These are phyloP conservation scores for Neosilurus mollespiculum DNA, from an alignment of 2,797 vertebrate species.

Conservation along the genomic window DNA sequence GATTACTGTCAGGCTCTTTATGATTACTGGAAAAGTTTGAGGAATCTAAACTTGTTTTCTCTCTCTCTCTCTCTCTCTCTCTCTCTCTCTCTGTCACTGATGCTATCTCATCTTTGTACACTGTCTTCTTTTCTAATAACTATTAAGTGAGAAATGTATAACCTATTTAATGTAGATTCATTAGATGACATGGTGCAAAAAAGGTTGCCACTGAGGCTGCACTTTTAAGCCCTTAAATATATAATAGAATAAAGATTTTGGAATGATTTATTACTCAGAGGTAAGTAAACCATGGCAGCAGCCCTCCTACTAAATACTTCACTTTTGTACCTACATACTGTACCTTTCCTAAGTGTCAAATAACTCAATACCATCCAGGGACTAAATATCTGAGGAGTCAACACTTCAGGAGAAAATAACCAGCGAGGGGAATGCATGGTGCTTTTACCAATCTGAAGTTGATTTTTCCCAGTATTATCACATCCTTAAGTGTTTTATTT, in stretches of 20 bases:
- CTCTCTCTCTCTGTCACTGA: conserved; percentile 1
- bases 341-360: neutral
- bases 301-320: neutral
- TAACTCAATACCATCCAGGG: neutral
- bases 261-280: neutral
- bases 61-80: conserved; percentile 2
- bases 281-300: neutral
- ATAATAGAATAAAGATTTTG: neutral
- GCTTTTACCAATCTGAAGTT: neutral
- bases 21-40: conserved; percentile 55
- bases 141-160: conserved; percentile 18
- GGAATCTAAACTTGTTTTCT: conserved; percentile 47
- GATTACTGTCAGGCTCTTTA: conserved; percentile 56
- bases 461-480: neutral
- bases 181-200: neutral
- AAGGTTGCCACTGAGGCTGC: neutral
- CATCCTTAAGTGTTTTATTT: neutral
- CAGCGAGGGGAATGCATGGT: neutral
- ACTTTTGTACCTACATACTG: neutral
- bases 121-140: conserved; percentile 1
- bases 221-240: neutral
- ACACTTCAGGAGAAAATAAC: neutral
- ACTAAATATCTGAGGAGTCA: neutral
- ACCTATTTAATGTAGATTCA: conserved; percentile 2
- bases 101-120: conserved; percentile 18